Conservation (phyloP, 2,888 invertebrate genomes). For the Limnephilus marmoratus region DNA sequence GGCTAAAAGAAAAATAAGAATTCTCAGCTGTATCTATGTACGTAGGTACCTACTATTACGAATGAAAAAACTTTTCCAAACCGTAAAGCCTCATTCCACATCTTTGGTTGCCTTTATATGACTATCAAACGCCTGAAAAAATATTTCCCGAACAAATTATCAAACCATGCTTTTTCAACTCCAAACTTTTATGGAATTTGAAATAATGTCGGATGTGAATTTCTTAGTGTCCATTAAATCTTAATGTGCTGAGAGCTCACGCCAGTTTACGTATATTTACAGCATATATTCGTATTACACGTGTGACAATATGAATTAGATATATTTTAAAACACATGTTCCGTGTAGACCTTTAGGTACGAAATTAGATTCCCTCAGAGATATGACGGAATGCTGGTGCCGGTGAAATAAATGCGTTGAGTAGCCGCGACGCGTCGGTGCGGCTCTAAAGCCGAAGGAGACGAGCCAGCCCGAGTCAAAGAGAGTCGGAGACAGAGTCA, state of each 20-base stretch:
- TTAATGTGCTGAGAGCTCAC: too few relatives aligned
- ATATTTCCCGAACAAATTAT: background rate
- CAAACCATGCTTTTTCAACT: background rate
- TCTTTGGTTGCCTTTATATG: background rate
- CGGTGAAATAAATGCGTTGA: slow-evolving; percentile 16
- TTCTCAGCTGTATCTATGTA: background rate
- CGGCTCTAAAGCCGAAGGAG: background rate
- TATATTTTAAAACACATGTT: background rate
- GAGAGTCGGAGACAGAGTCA: background rate
- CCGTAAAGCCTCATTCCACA: too few relatives aligned
- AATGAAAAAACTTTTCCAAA: background rate
- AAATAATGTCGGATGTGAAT: background rate
- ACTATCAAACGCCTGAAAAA: background rate
- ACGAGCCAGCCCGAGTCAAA: background rate
- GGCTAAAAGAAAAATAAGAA: background rate
- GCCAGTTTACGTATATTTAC: too few relatives aligned
- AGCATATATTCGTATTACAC: background rate
- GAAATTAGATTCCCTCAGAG: background rate
- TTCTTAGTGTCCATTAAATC: background rate
- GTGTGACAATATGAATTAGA: background rate
- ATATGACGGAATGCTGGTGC: background rate
- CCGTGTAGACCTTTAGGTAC: background rate
- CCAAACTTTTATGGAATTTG: background rate
- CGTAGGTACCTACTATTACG: background rate
- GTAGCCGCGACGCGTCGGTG: background rate